Evolutionary conservation across 2,113 vertebrate species (phyloP), one percentile per base, ranked within the genome.

Genomic region (Todiramphus saurophagus): DNA sequence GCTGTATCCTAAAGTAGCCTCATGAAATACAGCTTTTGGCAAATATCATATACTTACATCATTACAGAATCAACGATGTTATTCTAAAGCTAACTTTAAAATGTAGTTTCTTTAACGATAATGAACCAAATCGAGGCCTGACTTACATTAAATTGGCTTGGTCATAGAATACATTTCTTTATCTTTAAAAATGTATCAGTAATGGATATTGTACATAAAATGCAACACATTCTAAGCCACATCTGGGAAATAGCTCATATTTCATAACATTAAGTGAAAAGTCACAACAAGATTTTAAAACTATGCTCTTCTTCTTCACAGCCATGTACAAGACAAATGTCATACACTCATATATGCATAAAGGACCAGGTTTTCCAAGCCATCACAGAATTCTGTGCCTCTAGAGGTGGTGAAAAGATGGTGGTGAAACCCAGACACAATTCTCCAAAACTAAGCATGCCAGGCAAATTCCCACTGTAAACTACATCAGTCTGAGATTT

Each of bases 31-130:
- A 96, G 89, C 58, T 92, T 93, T 88, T 87, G 96, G 93, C 97
- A 98, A 96, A 97, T 94, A 94, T 18, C 60, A 41, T 75, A 56
- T 96, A 87, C 92, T 96, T 93, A 96, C 92, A 90, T 96, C 89
- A 96, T 44, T 91, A 77, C 53, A 94, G 87, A 97, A 95, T 96
- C 78, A 90, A 94, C 88, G 87, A 75, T 85, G 75, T 59, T 93
- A 89, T 96, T 94, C 83, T 93, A 46, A 97, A 93, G 83, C 60
- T 95, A 94, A 91, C 44, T 89, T 76, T 24, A 86, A 89, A 83
- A 92, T 81, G 56, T 18, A 91, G 70, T 91, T 93, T 91, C 37
- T 84, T 94, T 67, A 85, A 73, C 23, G 55, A 95, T 89, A 95
- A 83, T 67, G 31, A 95, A 81, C 68, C 9, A 94, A 84, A 96